Evolutionary conservation across 2,888 invertebrate species (phyloP), one percentile per base, ranked within the genome.

Genomic region (Poecilobothrus nobilitatus): DNA sequence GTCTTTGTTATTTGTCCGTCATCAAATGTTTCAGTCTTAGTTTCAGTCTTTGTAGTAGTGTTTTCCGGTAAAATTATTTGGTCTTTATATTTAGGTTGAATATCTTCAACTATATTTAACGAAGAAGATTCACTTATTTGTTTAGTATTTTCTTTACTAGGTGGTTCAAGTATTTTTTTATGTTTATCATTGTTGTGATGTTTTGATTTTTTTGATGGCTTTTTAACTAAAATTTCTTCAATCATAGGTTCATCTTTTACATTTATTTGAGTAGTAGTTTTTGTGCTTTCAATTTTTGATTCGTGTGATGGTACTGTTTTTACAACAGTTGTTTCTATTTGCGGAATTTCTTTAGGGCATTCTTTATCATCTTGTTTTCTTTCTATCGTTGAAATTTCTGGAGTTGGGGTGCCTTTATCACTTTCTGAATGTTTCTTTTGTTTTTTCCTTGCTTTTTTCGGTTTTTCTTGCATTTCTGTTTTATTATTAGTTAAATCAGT

Each of bases 1-100:
- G 67, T 63, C 27, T 63, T 67, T 18, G 62, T 63, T 63, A 21
- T 20, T 7, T 44, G 22, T n/a, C 37, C 66, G 4, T 66, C 18
- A 22, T 21, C 41, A 22, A 21, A 18, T 44, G 37, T 53, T 66
- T 67, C 68, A 7, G 63, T 66, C 22, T n/a, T 44, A 6, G 44
- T 61, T 41, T 63, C 63, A 10, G 63, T 27, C 27, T 63, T 53
- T 53, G 53, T 53, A 18, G 18, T 18, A 15, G 53, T 53, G 18
- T n/a, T 53, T 6, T 53, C 53, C 15, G 53, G 53, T 53, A 53
- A 53, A 12, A 6, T 18, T 18, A 2, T 53, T 53, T 53, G 22
- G 4, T 15, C 27, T 2, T 27, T 27, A 27, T 10, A 12, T 63
- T 63, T 22, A 15, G 27, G 22, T 27, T 63, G 21, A 63, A 22